Percentiles rank a stretch among this genome's conserved stretches.
These are phyloP conservation scores for Ophraella communa DNA, from an alignment of 2,888 invertebrate genomes.

Conservation along the genomic window DNA sequence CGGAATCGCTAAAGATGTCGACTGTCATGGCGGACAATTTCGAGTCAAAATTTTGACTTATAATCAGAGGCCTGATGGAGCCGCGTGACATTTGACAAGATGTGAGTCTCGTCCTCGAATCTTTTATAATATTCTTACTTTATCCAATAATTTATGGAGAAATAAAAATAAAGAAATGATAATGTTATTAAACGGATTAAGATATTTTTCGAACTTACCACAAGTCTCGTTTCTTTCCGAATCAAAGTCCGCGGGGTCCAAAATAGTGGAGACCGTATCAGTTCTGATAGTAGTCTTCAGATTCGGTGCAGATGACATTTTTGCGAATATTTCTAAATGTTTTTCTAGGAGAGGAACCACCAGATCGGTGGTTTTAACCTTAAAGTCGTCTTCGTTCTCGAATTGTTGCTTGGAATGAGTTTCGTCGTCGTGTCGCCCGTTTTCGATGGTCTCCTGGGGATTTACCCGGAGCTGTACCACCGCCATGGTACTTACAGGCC, in stretches of 20 bases:
- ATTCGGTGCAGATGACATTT: conserved; percentile 44
- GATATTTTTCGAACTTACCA: too few species aligned
- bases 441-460: conserved; percentile 53
- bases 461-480: conserved; percentile 59
- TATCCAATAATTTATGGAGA: too few species aligned
- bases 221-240: conserved; percentile 40
- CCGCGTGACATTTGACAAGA: too few species aligned
- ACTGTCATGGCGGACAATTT: too few species aligned
- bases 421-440: conserved; percentile 25
- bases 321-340: conserved; percentile 52
- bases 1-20: too few species aligned
- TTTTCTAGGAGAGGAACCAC: conserved; percentile 50
- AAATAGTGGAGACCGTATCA: conserved; percentile 56
- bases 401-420: background rate
- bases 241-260: conserved; percentile 53
- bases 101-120: too few species aligned
- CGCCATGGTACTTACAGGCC: conserved; percentile 59
- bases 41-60: too few species aligned
- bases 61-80: too few species aligned
- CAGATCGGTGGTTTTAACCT: conserved; percentile 34
- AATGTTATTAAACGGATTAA: too few species aligned
- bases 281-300: conserved; percentile 50
- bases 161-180: too few species aligned
- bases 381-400: background rate
- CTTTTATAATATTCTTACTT: too few species aligned